Percentiles rank a stretch among this genome's conserved stretches.
Conservation (phyloP, 2,888 invertebrate genomes). For the Platycheirus rosarum region DNA sequence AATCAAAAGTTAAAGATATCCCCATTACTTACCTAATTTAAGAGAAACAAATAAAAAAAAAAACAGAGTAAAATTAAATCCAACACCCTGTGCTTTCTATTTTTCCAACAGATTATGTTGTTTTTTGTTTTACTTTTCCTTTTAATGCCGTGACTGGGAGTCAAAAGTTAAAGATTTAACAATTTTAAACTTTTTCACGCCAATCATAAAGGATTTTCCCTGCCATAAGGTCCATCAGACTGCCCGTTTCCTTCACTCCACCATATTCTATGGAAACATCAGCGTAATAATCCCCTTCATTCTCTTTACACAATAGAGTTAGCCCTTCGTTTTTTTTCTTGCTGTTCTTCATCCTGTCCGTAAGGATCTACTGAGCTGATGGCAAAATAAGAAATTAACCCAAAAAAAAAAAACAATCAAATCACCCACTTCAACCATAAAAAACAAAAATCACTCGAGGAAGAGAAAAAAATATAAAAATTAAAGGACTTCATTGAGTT, state of each 20-base stretch:
- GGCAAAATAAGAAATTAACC: slow-evolving; percentile 68
- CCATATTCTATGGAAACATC: slow-evolving; percentile 25
- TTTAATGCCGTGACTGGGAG: slow-evolving; percentile 24
- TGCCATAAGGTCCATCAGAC: slow-evolving; percentile 60
- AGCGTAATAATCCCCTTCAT: slow-evolving; percentile 35
- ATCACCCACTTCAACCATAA: slow-evolving; percentile 51
- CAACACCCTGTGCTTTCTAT: slow-evolving; percentile 21
- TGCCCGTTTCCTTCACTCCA: slow-evolving; percentile 32
- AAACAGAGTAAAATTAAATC: slow-evolving; percentile 36
- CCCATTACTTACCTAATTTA: not conserved
- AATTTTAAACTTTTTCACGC: slow-evolving; percentile 49
- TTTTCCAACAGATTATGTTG: not conserved
- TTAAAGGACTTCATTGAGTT: slow-evolving; percentile 15
- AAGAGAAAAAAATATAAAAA: slow-evolving; percentile 41
- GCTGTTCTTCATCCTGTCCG: no score
- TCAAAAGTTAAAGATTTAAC: slow-evolving; percentile 46
- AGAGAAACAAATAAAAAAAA: no score
- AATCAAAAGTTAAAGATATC: slow-evolving; percentile 25
- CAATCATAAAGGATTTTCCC: slow-evolving; percentile 61
- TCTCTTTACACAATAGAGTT: slow-evolving; percentile 41
- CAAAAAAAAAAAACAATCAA: slow-evolving; percentile 43
- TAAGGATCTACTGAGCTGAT: slow-evolving; percentile 38
- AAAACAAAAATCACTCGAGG: slow-evolving; percentile 48
- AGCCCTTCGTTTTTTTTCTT: slow-evolving; percentile 34
- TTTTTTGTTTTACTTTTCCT: slow-evolving; percentile 4